These are phyloP conservation scores for Alectoris magna DNA, from an alignment of 2,797 vertebrate genomes.

Conservation along the genomic window DNA sequence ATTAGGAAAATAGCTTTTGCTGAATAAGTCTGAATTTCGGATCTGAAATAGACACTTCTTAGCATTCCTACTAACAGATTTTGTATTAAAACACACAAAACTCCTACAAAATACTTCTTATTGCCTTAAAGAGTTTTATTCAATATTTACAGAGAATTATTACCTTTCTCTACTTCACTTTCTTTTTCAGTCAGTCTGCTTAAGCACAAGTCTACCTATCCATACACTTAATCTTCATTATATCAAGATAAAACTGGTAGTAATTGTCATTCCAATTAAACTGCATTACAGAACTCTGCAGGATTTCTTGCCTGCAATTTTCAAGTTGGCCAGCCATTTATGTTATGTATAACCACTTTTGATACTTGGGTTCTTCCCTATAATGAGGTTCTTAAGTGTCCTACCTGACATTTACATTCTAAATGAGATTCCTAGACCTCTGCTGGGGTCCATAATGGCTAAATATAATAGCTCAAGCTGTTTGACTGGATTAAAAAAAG, in stretches of 20 bases:
- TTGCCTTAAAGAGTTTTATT: not conserved
- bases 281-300: not conserved
- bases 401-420: conserved; percentile 54
- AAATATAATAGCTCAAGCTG: conserved; percentile 18
- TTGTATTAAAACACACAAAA: not conserved
- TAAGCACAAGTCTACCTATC: not conserved
- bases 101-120: not conserved
- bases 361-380: conserved; percentile 22
- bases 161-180: not conserved
- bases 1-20: not conserved
- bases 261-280: conserved; percentile 40
- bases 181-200: not conserved
- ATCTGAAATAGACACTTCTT: not conserved
- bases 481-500: conserved; percentile 8
- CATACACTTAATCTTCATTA: conserved; percentile 40
- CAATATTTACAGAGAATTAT: conserved; percentile 9
- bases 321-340: conserved; percentile 32
- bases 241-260: conserved; percentile 26
- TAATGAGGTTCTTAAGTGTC: conserved; percentile 55
- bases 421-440: conserved; percentile 55
- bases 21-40: not conserved
- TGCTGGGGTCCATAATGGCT: conserved; percentile 34
- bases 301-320: conserved; percentile 16
- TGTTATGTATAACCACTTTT: conserved; percentile 7
- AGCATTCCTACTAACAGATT: not conserved